These are phyloP conservation scores for Neodiprion fabricii DNA, from an alignment of 1,140 invertebrate genomes.

Conservation along the genomic window DNA sequence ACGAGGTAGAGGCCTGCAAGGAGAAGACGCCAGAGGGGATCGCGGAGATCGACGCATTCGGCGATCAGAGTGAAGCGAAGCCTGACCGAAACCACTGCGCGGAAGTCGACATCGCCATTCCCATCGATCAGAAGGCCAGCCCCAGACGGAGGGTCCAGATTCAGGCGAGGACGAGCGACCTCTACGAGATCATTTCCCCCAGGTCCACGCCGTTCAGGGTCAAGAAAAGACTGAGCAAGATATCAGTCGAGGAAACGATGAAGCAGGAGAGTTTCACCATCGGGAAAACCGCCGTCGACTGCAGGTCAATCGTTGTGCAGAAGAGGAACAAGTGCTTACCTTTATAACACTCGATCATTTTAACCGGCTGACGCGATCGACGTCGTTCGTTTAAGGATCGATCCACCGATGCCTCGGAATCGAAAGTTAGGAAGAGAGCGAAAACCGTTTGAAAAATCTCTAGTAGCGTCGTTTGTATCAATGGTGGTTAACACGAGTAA, in stretches of 20 bases:
- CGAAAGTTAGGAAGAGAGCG: not conserved
- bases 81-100: slow-evolving; percentile 34
- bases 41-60: slow-evolving; percentile 20
- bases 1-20: slow-evolving; percentile 13
- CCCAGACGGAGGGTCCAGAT: slow-evolving; percentile 36
- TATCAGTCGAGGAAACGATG: slow-evolving; percentile 54
- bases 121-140: slow-evolving; percentile 43
- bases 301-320: slow-evolving; percentile 47
- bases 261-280: slow-evolving; percentile 57
- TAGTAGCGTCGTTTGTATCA: not conserved
- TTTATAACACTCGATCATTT: slow-evolving; percentile 43
- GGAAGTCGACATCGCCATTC: slow-evolving; percentile 49
- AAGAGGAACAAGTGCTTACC: slow-evolving; percentile 59
- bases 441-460: not conserved
- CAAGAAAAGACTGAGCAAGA: slow-evolving; percentile 54
- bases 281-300: slow-evolving; percentile 47
- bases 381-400: not conserved
- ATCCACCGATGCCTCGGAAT: no score
- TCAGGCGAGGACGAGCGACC: slow-evolving; percentile 46
- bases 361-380: not conserved
- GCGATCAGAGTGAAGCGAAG: slow-evolving; percentile 21
- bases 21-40: slow-evolving; percentile 15
- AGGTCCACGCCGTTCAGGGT: slow-evolving; percentile 53
- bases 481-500: no score
- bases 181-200: slow-evolving; percentile 56